phyloP scores from a whole-genome alignment of 2,113 vertebrate species.

The Poeciliopsis turrubarensis region DNA sequence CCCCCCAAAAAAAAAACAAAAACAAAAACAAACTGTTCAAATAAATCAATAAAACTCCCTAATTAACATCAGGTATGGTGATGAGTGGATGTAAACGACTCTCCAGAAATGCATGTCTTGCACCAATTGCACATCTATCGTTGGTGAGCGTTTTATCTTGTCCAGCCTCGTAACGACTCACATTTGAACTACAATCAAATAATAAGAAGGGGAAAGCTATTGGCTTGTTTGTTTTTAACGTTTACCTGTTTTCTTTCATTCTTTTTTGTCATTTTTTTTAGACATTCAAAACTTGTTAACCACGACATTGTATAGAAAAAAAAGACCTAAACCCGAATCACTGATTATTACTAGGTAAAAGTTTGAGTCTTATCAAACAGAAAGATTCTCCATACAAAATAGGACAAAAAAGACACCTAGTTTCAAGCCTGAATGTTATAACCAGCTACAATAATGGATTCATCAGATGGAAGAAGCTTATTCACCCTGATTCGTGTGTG shows the following conservation, averaged over 20 bases:
- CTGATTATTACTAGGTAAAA: constrained; percentile 18
- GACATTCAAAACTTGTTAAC: constrained; percentile 57
- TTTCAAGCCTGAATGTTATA: constrained; percentile 51
- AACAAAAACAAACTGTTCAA: neutral
- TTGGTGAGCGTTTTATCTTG: neutral
- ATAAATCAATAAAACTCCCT: neutral
- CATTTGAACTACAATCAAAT: constrained; percentile 49
- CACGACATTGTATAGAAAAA: constrained; percentile 40
- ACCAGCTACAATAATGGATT: constrained; percentile 57
- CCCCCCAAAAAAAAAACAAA: no score
- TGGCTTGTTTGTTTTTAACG: neutral
- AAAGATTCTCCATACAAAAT: constrained; percentile 30
- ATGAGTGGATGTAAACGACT: neutral
- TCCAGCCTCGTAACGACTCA: neutral
- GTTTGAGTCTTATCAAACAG: constrained; percentile 19
- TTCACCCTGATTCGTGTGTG: constrained; percentile 51
- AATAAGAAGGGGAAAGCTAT: constrained; percentile 34
- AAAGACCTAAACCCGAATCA: constrained; percentile 27
- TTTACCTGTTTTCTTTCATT: constrained; percentile 38
- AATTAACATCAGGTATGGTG: neutral
- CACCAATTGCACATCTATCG: constrained; percentile 19
- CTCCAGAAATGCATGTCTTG: constrained; percentile 22
- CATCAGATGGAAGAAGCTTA: constrained; percentile 52
- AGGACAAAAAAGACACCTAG: constrained; percentile 35
- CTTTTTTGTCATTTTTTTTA: constrained; percentile 43